Evolutionary conservation across 2,888 invertebrate species (phyloP), one percentile per base, ranked within the genome.

Genomic region (Lepidocyrtoides sp.): DNA sequence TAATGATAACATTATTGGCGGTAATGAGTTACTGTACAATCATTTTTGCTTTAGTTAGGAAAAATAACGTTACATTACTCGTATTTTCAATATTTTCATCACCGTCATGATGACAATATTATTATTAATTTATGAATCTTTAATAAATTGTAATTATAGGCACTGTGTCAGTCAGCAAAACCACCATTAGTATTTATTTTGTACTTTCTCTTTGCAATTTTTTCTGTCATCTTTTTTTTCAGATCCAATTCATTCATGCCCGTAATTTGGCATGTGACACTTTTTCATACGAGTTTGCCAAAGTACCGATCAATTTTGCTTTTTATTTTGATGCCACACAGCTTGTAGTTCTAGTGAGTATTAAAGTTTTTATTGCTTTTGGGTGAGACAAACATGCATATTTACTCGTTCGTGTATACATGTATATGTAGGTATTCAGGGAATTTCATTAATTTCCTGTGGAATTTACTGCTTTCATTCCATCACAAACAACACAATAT

Each of bases 381-480:
- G 29, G n/a, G n/a, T n/a, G n/a, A n/a, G n/a, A n/a, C n/a, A n/a
- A n/a, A n/a, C n/a, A n/a, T n/a, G n/a, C n/a, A n/a, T n/a, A n/a
- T n/a, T n/a, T n/a, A 17, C 14, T 63, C 8, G 14, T 63, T 1
- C 26, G 29, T 26, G 29, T 2, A 29, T 3, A 63, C 10, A 66
- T 32, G 32, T 20, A 66, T 26, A 7, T 2, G 26, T n/a, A 8
- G n/a, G 57, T 12, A 57, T 57, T 57, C 57, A n/a, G 12, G 29
- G 66, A 66, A 83, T 83, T 26, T 32, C 66, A 83, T 83, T 66
- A 66, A 66, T 66, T 83, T 83, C 48, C 26, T 26, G 26, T 14
- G 29, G 48, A 63, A 48, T 29, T 72, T 41, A 17, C 10, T 44
- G 3, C 10, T 0, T 14, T 63, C 66, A 44, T n/a, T n/a, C n/a